Evolutionary conservation across 2,888 invertebrate genomes (phyloP).

Genomic region (Callimorpha dominula): DNA sequence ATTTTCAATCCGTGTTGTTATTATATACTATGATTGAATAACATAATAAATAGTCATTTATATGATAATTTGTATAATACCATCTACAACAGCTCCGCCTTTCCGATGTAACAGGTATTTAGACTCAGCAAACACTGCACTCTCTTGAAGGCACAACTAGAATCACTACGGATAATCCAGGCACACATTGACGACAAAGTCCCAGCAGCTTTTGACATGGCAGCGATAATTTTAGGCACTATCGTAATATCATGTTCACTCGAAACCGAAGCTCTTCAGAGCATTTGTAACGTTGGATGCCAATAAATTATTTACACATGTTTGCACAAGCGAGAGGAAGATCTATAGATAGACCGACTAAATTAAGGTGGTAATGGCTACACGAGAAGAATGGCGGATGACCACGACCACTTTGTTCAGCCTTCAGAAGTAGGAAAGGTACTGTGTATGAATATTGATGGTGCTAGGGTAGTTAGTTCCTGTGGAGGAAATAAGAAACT

Average conservation of each 20-base stretch:
- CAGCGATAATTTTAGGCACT: background rate
- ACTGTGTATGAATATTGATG: too few species aligned
- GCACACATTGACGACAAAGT: background rate
- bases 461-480: too few species aligned
- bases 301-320: background rate
- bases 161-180: background rate
- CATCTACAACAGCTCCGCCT: background rate
- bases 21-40: background rate
- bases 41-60: background rate
- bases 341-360: background rate
- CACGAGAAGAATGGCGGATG: too few species aligned
- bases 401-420: too few species aligned
- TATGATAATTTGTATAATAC: background rate
- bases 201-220: background rate
- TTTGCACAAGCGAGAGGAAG: background rate
- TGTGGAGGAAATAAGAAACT: too few species aligned
- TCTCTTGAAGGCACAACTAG: background rate
- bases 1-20: background rate
- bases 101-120: background rate
- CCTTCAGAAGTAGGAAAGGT: background rate
- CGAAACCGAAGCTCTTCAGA: background rate
- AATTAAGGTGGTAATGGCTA: background rate
- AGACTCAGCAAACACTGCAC: background rate
- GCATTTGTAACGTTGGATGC: background rate
- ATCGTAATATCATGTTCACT: background rate